phyloP scores from a whole-genome alignment of 92 coral and sea anemone genomes.

The Heliopora coerulea region DNA sequence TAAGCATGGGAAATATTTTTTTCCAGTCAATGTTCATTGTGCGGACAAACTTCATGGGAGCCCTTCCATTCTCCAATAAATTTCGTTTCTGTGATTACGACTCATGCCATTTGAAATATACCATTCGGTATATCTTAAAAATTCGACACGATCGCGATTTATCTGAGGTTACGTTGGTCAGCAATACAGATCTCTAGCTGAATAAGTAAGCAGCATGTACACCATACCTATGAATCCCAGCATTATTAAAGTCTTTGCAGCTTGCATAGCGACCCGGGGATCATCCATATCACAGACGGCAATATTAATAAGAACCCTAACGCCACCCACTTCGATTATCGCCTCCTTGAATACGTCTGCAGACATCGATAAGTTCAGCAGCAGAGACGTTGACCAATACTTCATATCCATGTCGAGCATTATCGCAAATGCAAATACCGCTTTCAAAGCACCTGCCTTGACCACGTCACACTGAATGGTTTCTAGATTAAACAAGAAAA shows the following conservation, averaged over 20 bases:
- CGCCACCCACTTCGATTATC: conserved; percentile 80
- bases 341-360: conserved; percentile 86
- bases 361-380: conserved; percentile 87
- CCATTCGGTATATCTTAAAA: too few relatives aligned
- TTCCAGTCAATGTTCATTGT: too few relatives aligned
- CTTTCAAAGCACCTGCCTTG: conserved; percentile 79
- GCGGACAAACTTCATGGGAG: too few relatives aligned
- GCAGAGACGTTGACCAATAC: conserved; percentile 90
- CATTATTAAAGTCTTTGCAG: conserved; percentile 97
- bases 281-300: conserved; percentile 90
- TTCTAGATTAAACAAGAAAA: conserved; percentile 56
- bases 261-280: conserved; percentile 75
- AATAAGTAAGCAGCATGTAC: too few relatives aligned
- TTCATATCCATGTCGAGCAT: conserved; percentile 85
- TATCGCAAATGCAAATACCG: conserved; percentile 68
- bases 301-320: conserved; percentile 83
- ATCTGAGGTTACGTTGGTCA: too few relatives aligned
- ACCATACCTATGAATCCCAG: conserved; percentile 86
- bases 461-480: conserved; percentile 66
- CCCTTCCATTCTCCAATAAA: too few relatives aligned
- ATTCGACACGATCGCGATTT: too few relatives aligned
- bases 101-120: too few relatives aligned
- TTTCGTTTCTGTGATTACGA: too few relatives aligned
- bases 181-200: too few relatives aligned
- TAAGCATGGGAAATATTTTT: too few relatives aligned